Conservation (phyloP, 2,888 invertebrate species). For the Ectobius pallidus region DNA sequence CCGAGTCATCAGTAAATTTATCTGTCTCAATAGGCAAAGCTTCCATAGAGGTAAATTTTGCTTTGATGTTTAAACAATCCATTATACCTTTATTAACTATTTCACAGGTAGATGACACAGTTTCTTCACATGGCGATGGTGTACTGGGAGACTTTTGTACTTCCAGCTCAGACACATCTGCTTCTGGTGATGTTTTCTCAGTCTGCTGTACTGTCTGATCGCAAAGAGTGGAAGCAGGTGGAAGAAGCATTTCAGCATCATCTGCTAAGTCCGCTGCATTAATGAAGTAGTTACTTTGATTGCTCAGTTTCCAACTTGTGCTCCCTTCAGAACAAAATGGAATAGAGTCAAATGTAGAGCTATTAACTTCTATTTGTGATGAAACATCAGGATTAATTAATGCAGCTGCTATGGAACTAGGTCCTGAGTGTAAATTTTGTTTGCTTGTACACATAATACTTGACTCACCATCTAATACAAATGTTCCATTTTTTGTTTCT, state of each 20-base stretch:
- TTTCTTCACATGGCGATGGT: conserved; percentile 8
- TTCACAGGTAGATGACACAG: conserved; percentile 15
- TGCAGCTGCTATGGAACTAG: no score
- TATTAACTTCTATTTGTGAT: no score
- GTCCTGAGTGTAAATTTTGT: no score
- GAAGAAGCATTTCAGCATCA: conserved; percentile 62
- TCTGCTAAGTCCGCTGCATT: conserved; percentile 78
- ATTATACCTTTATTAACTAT: conserved; percentile 27
- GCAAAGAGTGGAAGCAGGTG: not conserved
- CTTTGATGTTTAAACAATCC: conserved; percentile 20
- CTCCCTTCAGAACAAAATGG: not conserved
- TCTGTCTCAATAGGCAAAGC: not conserved
- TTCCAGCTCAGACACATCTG: not conserved
- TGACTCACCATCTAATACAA: no score
- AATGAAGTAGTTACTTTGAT: conserved; percentile 68
- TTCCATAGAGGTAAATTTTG: conserved; percentile 7
- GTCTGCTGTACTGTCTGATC: not conserved
- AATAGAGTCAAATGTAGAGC: not conserved
- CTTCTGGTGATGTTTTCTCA: not conserved
- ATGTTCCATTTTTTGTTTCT: no score
- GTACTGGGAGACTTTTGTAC: not conserved
- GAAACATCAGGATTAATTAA: no score
- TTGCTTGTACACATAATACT: no score
- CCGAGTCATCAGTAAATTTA: conserved; percentile 16
- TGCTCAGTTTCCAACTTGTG: not conserved